Base-by-base conservation (phyloP, 35 echinoderm and acorn worm species). In the Patiria miniata region DNA sequence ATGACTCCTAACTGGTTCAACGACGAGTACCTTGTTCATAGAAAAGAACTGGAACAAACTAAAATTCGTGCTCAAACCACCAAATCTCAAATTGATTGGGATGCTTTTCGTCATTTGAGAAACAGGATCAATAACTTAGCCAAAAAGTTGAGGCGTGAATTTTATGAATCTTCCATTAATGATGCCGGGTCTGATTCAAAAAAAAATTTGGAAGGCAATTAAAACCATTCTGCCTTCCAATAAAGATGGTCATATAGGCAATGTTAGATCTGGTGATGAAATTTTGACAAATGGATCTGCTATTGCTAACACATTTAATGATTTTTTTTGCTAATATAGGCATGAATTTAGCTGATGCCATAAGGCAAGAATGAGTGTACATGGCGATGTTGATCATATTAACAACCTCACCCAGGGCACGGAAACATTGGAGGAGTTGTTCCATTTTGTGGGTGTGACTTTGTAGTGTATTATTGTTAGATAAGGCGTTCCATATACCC, bases 361-460 rank as follows among this genome's bases (percentile, higher is more conserved):
- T 59, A 23, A n/a, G n/a, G n/a, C n/a, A n/a, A n/a, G n/a, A n/a
- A n/a, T n/a, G n/a, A n/a, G n/a, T n/a, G n/a, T n/a, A n/a, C n/a
- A n/a, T n/a, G n/a, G n/a, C n/a, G n/a, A n/a, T n/a, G n/a, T n/a
- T n/a, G n/a, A n/a, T n/a, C n/a, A n/a, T n/a, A n/a, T n/a, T n/a
- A n/a, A n/a, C n/a, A n/a, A n/a, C n/a, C n/a, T n/a, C n/a, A n/a
- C n/a, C n/a, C n/a, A n/a, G n/a, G 54, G 23, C 54, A 52, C 47
- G 5, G 39, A 37, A 23, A 39, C 79, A 82, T 19, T 40, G 47
- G 37, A n/a, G 79, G 79, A 51, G 8, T 50, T 32, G 39, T 82
- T 82, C 54, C 79, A 52, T 82, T 82, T 82, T 34, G 54, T 57
- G 54, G 54, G 47, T 26, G 32, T 82, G n/a, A 22, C 42, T 15